These are phyloP conservation scores for Acholoe squamosa DNA, from an alignment of 2,888 invertebrate genomes.

Conservation along the genomic window DNA sequence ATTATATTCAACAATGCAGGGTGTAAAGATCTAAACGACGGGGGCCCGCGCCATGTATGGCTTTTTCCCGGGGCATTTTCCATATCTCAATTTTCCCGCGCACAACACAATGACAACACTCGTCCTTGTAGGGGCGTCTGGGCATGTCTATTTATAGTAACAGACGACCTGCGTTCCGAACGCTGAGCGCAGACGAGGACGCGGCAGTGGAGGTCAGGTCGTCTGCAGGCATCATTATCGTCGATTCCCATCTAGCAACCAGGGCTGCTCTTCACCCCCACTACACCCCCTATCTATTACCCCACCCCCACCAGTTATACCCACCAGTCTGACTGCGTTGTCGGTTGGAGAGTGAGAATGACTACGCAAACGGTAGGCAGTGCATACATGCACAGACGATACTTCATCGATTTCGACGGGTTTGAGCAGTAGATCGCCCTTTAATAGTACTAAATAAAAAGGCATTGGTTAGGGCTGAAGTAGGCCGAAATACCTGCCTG, in stretches of 20 bases:
- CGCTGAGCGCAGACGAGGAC: not conserved
- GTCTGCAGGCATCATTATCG: not conserved
- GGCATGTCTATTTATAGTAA: constrained; percentile 31
- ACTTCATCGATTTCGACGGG: not conserved
- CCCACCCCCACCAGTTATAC: too few species aligned
- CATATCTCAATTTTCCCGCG: not conserved
- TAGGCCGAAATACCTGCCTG: too few species aligned
- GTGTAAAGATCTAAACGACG: not conserved
- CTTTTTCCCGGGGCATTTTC: not conserved
- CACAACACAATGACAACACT: constrained; percentile 15
- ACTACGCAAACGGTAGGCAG: too few species aligned
- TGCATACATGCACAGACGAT: not conserved
- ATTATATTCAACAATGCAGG: too few species aligned
- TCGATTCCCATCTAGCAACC: too few species aligned
- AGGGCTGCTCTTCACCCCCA: too few species aligned
- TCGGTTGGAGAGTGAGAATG: too few species aligned
- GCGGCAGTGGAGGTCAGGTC: not conserved
- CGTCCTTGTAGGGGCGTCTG: constrained; percentile 40
- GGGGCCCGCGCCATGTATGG: not conserved
- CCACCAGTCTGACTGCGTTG: too few species aligned
- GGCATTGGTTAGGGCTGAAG: not conserved
- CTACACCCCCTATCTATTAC: too few species aligned
- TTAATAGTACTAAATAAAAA: not conserved
- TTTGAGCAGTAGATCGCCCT: not conserved
- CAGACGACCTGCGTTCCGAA: not conserved